phyloP scores from a whole-genome alignment of 1,140 invertebrate genomes.

The Radopholus similis region DNA sequence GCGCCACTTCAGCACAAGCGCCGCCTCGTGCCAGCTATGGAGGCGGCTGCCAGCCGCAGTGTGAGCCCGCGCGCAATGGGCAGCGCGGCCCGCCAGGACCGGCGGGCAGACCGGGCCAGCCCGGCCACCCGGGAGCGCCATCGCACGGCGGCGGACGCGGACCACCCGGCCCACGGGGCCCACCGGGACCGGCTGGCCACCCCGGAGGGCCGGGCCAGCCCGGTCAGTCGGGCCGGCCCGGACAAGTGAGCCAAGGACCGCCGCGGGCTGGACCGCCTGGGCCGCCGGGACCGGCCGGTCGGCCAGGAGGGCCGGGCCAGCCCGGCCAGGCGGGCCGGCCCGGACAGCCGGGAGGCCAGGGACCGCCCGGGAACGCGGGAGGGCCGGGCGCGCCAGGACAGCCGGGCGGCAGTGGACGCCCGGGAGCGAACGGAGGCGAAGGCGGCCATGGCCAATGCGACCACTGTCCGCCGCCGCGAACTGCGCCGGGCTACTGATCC shows the following conservation, averaged over 20 bases:
- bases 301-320: slow-evolving; percentile 22
- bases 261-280: background rate
- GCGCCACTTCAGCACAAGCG: too few species aligned
- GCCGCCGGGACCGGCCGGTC: slow-evolving; percentile 8
- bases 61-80: slow-evolving; percentile 19
- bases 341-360: slow-evolving; percentile 23
- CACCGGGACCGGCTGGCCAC: slow-evolving; percentile 27
- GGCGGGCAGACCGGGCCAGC: slow-evolving; percentile 6
- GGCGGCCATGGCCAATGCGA: slow-evolving; percentile 14
- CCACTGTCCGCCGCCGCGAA: slow-evolving; percentile 17
- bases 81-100: slow-evolving; percentile 38
- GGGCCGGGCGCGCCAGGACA: slow-evolving; percentile 13
- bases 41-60: background rate
- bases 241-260: background rate
- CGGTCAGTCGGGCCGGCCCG: slow-evolving; percentile 22
- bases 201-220: slow-evolving; percentile 11
- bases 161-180: slow-evolving; percentile 32
- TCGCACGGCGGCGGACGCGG: slow-evolving; percentile 5
- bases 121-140: slow-evolving; percentile 22
- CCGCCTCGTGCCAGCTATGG: too few species aligned
- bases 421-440: slow-evolving; percentile 8
- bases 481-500: slow-evolving; percentile 15
- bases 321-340: slow-evolving; percentile 19
- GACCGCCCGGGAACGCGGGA: slow-evolving; percentile 16
- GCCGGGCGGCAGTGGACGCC: slow-evolving; percentile 4